A percentile compares a stretch with the other conserved stretches of the same genome.
phyloP scores from a whole-genome alignment of 2,797 vertebrate species.

The Sebastes melanostomus region DNA sequence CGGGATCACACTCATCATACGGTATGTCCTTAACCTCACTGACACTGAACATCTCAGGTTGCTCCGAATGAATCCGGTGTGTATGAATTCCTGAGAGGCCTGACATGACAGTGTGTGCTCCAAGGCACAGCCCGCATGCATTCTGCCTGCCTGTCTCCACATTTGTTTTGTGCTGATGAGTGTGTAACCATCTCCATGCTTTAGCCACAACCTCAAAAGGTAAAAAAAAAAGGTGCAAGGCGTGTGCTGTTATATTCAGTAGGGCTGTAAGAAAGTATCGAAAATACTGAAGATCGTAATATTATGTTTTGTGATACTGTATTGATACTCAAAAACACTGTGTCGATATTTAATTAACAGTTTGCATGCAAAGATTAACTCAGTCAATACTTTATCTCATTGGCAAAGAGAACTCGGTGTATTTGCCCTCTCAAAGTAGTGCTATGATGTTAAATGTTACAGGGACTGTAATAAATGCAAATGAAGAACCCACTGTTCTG shows the following conservation, averaged over 20 bases:
- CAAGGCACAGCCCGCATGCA: slow-evolving; percentile 10
- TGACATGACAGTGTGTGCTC: slow-evolving; percentile 45
- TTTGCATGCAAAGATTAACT: no score
- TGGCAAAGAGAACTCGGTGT: no score
- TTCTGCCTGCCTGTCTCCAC: slow-evolving; percentile 35
- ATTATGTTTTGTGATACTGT: not conserved
- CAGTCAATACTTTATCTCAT: no score
- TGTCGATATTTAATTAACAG: no score
- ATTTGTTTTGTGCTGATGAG: slow-evolving; percentile 21
- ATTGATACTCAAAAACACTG: no score
- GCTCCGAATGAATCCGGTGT: slow-evolving; percentile 49
- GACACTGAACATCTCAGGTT: slow-evolving; percentile 57
- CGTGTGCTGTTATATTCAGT: not conserved
- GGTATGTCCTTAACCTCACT: slow-evolving; percentile 45
- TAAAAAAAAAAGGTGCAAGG: not conserved
- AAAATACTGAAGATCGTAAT: no score
- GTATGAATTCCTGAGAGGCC: slow-evolving; percentile 58
- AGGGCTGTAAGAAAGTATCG: no score
- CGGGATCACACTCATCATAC: slow-evolving; percentile 41
- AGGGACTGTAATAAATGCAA: no score
- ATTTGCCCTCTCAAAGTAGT: no score
- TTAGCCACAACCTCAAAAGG: not conserved
- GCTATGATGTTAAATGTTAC: no score
- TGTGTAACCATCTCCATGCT: not conserved
- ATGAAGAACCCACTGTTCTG: no score